These are phyloP conservation scores for Ctena decussata DNA, from an alignment of 2,888 invertebrate genomes.

Conservation along the genomic window DNA sequence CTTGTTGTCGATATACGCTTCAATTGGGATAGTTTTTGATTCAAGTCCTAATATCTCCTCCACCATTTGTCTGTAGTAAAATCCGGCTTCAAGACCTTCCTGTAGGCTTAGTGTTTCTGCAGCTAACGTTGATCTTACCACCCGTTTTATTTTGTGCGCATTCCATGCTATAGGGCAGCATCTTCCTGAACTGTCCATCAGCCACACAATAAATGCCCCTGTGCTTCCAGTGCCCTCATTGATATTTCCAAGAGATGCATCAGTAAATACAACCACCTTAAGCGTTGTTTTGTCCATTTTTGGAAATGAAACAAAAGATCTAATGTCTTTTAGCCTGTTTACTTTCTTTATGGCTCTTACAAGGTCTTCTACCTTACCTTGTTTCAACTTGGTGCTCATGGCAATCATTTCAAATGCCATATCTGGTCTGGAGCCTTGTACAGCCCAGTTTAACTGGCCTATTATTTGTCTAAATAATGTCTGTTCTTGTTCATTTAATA, in stretches of 20 bases:
- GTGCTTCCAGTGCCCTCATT: conserved; percentile 17
- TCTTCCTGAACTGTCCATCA: conserved; percentile 22
- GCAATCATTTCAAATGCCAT: conserved; percentile 38
- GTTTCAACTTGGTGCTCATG: neutral
- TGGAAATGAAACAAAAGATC: neutral
- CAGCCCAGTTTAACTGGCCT: conserved; percentile 44
- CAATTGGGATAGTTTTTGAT: neutral
- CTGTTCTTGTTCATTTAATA: neutral
- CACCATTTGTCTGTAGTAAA: conserved; percentile 40
- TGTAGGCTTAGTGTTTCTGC: conserved; percentile 41
- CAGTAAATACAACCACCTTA: conserved; percentile 1
- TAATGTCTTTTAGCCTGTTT: neutral
- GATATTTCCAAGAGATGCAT: conserved; percentile 24
- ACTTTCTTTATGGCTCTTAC: neutral
- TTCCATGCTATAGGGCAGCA: conserved; percentile 36
- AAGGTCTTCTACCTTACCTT: neutral
- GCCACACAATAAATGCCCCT: conserved; percentile 25
- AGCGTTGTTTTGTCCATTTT: neutral
- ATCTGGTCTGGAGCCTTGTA: conserved; percentile 23
- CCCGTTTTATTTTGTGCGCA: conserved; percentile 41
- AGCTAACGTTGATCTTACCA: conserved; percentile 37
- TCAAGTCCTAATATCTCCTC: conserved; percentile 14
- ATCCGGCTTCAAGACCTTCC: conserved; percentile 45
- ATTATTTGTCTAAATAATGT: neutral
- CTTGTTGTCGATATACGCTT: conserved; percentile 43